Base-by-base conservation (phyloP, 2,797 vertebrate genomes). In the Gastrophryne carolinensis region DNA sequence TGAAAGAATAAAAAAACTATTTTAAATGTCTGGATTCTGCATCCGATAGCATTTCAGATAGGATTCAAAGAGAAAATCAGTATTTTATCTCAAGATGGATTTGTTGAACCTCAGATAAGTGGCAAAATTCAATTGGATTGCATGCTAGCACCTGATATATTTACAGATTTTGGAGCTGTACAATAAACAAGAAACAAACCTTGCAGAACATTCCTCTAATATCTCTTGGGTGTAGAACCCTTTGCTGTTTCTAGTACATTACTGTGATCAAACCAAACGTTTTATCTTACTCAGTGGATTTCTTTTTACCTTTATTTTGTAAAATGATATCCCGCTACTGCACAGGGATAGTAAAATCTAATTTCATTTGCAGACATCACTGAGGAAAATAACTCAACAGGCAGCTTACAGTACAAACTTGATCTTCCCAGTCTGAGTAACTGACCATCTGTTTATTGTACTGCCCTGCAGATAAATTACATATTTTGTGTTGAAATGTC, bases 361-460 rank as follows among this genome's bases (percentile, higher is more conserved):
- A n/a, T 67, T 67, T 67, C 27, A 67, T 67, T 35, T 65, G 13
- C 56, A 49, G 53, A 35, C 61, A 41, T 24, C 9, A 41, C 24
- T 57, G 63, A 49, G 6, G 4, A 58, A 60, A 67, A 67, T 60
- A 68, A 37, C 63, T 39, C 23, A 13, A 44, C 23, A 54, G 41
- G 30, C 21, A 11, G 32, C 52, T 60, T 41, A 60, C 61, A 29
- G 41, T 75, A 58, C 56, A 75, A 60, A 67, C 63, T 67, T 35
- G 13, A 27, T 69, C 52, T 57, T 69, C 4, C 68, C 44, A 60
- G 26, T 60, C 37, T 58, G 26, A 71, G 57, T 71, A 39, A 71
- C 29, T 71, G 68, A 49, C 68, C 68, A 60, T 71, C 53, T 71
- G 68, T 60, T 71, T 58, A 58, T 23, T 29, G 9, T 11, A 26